These are phyloP conservation scores for Oreochromis niloticus DNA, from an alignment of 2,113 vertebrate genomes.

Conservation along the genomic window DNA sequence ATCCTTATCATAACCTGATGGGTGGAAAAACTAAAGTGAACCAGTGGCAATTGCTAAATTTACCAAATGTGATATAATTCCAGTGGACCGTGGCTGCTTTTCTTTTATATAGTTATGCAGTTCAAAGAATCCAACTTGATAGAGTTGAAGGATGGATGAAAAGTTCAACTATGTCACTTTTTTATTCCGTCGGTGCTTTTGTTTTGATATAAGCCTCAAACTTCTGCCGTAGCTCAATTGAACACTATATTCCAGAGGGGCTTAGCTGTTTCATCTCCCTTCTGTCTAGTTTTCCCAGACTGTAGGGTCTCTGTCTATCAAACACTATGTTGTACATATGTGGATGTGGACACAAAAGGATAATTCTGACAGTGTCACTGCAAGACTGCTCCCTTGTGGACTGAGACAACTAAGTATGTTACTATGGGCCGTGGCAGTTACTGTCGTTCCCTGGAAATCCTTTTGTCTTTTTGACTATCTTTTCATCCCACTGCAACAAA, in stretches of 20 bases:
- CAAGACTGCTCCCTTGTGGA: slow-evolving; percentile 18
- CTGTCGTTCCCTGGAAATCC: slow-evolving; percentile 13
- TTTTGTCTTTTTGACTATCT: not conserved
- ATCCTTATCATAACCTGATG: slow-evolving; percentile 29
- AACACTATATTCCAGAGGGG: slow-evolving; percentile 13
- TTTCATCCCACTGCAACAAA: not conserved
- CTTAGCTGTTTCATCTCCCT: slow-evolving; percentile 17
- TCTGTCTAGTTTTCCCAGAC: slow-evolving; percentile 19
- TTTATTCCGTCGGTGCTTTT: not conserved
- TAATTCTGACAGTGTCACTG: slow-evolving; percentile 47
- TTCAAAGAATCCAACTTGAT: not conserved
- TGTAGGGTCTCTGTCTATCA: slow-evolving; percentile 37
- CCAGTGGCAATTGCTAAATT: not conserved
- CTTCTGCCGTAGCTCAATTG: slow-evolving; percentile 12
- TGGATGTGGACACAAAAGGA: slow-evolving; percentile 3
- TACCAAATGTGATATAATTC: not conserved
- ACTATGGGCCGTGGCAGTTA: slow-evolving; percentile 39
- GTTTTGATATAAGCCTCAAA: slow-evolving; percentile 8
- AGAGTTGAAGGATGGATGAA: not conserved
- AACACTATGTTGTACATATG: not conserved
- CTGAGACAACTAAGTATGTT: slow-evolving; percentile 51
- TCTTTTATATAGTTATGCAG: not conserved
- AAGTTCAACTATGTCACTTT: not conserved
- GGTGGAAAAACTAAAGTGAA: slow-evolving; percentile 7
- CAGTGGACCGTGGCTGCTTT: not conserved